phyloP scores from a whole-genome alignment of 2,888 invertebrate species.

The Cheilosia grossa region DNA sequence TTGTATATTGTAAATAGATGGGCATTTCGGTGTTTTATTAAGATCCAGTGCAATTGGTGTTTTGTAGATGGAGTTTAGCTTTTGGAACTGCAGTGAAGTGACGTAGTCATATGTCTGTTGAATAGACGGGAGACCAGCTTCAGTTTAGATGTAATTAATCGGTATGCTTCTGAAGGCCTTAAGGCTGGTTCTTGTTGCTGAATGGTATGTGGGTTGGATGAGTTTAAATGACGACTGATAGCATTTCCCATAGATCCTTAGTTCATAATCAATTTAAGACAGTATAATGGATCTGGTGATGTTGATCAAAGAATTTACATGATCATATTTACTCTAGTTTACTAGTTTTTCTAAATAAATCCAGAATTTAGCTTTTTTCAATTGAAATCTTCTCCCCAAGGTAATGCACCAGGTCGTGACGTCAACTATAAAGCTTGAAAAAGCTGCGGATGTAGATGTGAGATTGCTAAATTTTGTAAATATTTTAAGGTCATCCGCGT shows the following conservation, averaged over 20 bases:
- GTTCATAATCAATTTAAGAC: slow-evolving; percentile 28
- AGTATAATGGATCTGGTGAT: slow-evolving; percentile 11
- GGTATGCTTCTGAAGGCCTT: slow-evolving; percentile 7
- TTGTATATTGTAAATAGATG: too few relatives aligned
- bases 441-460: too few relatives aligned
- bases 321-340: too few relatives aligned
- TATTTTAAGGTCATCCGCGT: too few relatives aligned
- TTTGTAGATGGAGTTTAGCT: not conserved
- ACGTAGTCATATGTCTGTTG: not conserved
- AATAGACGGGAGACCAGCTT: slow-evolving; percentile 11
- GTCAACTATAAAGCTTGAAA: too few relatives aligned
- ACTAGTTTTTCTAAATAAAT: too few relatives aligned
- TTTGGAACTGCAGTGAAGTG: not conserved
- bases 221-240: slow-evolving; percentile 6
- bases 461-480: too few relatives aligned
- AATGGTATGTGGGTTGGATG: slow-evolving; percentile 1
- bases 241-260: slow-evolving; percentile 8
- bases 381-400: too few relatives aligned
- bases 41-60: not conserved
- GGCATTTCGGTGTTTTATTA: not conserved
- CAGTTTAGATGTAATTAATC: slow-evolving; percentile 10
- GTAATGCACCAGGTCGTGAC: too few relatives aligned
- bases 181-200: slow-evolving; percentile 9
- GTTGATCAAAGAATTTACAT: slow-evolving; percentile 2
- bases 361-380: too few relatives aligned